Conservation (phyloP, 2,888 invertebrate species). For the Agapostemon virescens region DNA sequence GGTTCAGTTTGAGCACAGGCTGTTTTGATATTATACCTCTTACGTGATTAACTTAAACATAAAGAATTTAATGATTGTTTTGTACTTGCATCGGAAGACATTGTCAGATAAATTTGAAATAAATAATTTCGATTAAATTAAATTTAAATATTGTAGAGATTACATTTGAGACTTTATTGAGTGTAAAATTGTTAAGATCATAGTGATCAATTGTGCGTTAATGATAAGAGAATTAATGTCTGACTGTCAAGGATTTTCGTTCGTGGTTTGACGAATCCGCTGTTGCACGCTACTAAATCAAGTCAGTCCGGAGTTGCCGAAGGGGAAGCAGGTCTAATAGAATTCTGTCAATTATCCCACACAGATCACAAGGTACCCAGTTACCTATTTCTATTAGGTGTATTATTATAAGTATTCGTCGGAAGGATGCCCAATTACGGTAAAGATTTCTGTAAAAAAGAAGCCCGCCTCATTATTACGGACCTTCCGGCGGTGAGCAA, state of each 20-base stretch:
- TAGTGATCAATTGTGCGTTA: neutral
- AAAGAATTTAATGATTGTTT: neutral
- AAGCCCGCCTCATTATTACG: conserved; percentile 54
- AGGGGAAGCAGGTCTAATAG: conserved; percentile 69
- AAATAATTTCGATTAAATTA: neutral
- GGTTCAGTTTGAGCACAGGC: neutral
- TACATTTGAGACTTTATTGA: neutral
- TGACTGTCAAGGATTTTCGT: neutral
- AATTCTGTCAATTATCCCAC: conserved; percentile 73
- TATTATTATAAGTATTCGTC: conserved; percentile 60
- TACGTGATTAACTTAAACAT: neutral
- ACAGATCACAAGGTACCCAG: conserved; percentile 53
- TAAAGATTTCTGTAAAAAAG: conserved; percentile 51
- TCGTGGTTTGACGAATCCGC: conserved; percentile 58
- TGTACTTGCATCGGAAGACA: neutral
- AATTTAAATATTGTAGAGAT: neutral
- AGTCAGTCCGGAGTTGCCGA: conserved; percentile 47
- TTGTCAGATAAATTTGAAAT: neutral
- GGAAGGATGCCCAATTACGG: conserved; percentile 61
- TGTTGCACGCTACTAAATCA: conserved; percentile 70
- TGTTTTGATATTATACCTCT: neutral
- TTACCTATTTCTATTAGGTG: conserved; percentile 67
- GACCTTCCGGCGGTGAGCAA: conserved; percentile 23
- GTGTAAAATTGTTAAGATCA: neutral
- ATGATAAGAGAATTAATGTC: neutral